Evolutionary conservation across 2,113 vertebrate genomes (phyloP).

Genomic region (Boulengeromyrus knoepffleri): DNA sequence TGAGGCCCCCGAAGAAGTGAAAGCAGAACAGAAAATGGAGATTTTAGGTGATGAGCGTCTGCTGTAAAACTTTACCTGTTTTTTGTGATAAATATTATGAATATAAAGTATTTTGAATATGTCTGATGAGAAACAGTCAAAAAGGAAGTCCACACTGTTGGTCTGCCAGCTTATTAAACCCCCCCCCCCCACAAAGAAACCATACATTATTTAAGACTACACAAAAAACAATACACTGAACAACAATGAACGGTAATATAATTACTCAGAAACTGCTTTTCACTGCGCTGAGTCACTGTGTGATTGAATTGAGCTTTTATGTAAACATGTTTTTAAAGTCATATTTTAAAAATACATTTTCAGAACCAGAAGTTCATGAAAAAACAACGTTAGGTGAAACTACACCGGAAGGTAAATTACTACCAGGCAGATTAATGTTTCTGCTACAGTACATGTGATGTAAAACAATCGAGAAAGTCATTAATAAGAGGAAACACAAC

Average conservation of each 20-base stretch:
- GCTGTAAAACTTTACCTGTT: background rate
- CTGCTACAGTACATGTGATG: background rate
- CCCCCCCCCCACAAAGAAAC: background rate
- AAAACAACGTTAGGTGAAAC: background rate
- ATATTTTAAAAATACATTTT: background rate
- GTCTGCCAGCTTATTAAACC: background rate
- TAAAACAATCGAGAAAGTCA: background rate
- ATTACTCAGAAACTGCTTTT: background rate
- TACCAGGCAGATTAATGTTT: background rate
- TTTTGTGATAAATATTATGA: background rate
- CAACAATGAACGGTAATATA: background rate
- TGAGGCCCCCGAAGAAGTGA: background rate
- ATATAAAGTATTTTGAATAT: background rate
- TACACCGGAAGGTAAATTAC: conserved; percentile 13
- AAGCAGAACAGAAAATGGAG: background rate
- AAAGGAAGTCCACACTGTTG: background rate
- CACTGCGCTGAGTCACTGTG: conserved; percentile 9
- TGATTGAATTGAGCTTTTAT: background rate
- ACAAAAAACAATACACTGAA: background rate
- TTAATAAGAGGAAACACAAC: background rate
- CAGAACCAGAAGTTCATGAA: conserved; percentile 9
- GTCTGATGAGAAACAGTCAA: background rate
- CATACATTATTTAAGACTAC: background rate
- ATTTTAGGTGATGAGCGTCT: background rate
- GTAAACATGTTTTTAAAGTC: background rate